phyloP scores from a whole-genome alignment of 2,113 vertebrate species.

The Odocoileus hemionus region DNA sequence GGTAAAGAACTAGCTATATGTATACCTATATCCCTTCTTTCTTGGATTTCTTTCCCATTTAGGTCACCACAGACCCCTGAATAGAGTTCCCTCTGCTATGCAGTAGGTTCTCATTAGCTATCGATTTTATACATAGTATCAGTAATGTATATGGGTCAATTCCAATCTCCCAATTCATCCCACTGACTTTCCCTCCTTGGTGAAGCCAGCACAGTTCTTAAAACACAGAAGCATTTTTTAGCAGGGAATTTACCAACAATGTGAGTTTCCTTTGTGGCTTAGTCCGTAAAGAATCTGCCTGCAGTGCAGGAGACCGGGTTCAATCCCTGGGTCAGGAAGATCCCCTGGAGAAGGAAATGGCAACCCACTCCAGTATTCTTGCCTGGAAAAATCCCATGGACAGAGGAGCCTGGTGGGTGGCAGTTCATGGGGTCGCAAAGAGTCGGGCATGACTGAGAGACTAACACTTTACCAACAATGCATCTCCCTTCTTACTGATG shows the following conservation, averaged over 20 bases:
- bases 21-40: neutral
- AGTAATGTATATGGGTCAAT: neutral
- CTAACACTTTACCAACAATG: neutral
- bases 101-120: neutral
- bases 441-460: fast-evolving
- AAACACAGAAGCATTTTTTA: neutral
- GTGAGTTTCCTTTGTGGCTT: neutral
- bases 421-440: neutral
- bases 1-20: neutral
- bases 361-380: neutral
- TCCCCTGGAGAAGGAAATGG: neutral
- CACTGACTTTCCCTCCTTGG: neutral
- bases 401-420: neutral
- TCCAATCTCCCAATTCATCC: neutral
- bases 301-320: neutral
- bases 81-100: neutral
- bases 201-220: neutral
- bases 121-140: neutral
- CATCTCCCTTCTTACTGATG: neutral
- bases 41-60: neutral
- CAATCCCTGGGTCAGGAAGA: neutral
- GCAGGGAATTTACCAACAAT: neutral
- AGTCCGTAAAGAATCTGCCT: neutral
- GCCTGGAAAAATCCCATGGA: neutral
- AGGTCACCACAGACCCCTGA: neutral